Evolutionary conservation across 92 coral and sea anemone genomes (phyloP).

Genomic region (Zoanthus sociatus): DNA sequence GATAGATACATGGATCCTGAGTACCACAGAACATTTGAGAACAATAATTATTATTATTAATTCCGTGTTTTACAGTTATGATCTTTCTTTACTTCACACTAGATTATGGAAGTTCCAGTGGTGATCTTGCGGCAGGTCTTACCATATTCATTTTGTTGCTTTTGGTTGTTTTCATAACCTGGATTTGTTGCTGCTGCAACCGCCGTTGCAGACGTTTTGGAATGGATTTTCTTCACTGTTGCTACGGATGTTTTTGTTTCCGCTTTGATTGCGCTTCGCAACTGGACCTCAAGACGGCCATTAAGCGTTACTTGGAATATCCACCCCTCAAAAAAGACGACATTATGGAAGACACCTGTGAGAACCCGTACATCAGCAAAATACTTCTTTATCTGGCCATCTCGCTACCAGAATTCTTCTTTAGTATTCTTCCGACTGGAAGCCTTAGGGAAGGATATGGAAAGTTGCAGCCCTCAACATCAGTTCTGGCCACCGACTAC

Average conservation of each 20-base stretch:
- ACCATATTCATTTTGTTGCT: too few relatives aligned
- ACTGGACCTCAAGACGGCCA: slow-evolving; percentile 28
- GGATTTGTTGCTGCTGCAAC: slow-evolving; percentile 26
- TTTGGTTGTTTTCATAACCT: not conserved
- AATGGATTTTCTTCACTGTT: not conserved
- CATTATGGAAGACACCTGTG: not conserved
- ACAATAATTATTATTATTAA: too few relatives aligned
- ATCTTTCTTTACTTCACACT: too few relatives aligned
- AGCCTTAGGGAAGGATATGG: slow-evolving; percentile 53
- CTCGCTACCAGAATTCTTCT: slow-evolving; percentile 46
- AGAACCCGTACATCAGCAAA: slow-evolving; percentile 32
- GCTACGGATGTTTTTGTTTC: slow-evolving; percentile 23
- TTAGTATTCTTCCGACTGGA: slow-evolving; percentile 43
- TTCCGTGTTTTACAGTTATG: too few relatives aligned
- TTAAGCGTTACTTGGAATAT: slow-evolving; percentile 36
- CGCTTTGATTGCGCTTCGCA: slow-evolving; percentile 29
- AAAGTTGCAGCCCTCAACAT: slow-evolving; percentile 44
- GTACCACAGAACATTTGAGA: too few relatives aligned
- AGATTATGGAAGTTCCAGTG: too few relatives aligned
- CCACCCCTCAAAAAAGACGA: slow-evolving; percentile 36
- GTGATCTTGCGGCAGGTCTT: too few relatives aligned
- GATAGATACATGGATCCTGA: too few relatives aligned
- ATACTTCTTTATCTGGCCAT: slow-evolving; percentile 21
- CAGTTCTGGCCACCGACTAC: slow-evolving; percentile 50
- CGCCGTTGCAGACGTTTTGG: slow-evolving; percentile 19